Evolutionary conservation across 2,113 vertebrate genomes (phyloP).

Genomic region (Carassius auratus): DNA sequence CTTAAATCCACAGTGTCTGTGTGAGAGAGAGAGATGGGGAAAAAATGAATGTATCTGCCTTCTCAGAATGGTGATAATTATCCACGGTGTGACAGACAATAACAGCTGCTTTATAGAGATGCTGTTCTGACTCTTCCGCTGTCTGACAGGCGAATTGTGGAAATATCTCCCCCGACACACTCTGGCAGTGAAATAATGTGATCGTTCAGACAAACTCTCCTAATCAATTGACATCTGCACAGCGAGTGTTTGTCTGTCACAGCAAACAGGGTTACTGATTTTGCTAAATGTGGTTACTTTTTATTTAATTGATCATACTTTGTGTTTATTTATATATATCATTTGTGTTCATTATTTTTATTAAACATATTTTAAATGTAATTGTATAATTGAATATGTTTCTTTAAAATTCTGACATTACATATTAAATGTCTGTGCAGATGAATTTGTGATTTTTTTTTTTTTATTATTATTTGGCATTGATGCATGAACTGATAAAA

Average conservation of each 20-base stretch:
- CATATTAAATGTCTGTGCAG: too few species aligned
- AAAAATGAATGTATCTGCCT: background rate
- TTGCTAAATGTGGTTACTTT: background rate
- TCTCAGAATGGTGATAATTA: slow-evolving; percentile 25
- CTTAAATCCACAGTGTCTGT: background rate
- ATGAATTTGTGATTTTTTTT: too few species aligned
- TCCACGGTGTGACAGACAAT: slow-evolving; percentile 33
- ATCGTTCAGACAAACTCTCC: slow-evolving; percentile 6
- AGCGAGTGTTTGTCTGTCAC: background rate
- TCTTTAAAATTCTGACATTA: too few species aligned
- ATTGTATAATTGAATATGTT: too few species aligned
- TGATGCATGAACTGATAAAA: too few species aligned
- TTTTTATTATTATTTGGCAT: too few species aligned
- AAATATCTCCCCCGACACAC: background rate
- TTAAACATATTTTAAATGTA: too few species aligned
- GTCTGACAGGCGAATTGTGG: slow-evolving; percentile 9
- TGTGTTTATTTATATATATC: too few species aligned
- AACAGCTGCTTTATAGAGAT: slow-evolving; percentile 24
- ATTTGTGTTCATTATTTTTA: too few species aligned
- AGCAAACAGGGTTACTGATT: background rate
- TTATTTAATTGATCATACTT: background rate
- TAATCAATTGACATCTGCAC: background rate
- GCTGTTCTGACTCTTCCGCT: background rate
- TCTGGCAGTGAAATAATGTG: slow-evolving; percentile 25
- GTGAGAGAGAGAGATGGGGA: background rate